Base-by-base conservation (phyloP, 2,113 vertebrate genomes). In the Engystomops pustulosus region DNA sequence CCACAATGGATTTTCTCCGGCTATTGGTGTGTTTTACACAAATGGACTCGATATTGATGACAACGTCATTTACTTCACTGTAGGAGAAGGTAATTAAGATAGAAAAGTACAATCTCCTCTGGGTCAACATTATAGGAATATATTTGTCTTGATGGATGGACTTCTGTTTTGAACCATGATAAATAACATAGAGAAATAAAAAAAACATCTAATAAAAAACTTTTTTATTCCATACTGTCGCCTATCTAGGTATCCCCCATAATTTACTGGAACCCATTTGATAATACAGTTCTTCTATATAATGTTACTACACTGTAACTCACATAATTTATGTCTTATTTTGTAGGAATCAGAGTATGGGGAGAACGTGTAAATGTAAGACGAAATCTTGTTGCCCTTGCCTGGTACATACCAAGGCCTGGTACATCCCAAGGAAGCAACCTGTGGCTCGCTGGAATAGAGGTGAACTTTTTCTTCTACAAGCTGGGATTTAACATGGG, bases 391-490 rank as follows among this genome's bases (percentile, higher is more conserved):
- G 93, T 96, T 72, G 88, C 90, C 38, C 81, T 95, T 90, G 77
- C 91, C 95, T 0, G 95, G 94, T 53, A 91, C 93, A 3, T 95
- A 95, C 76, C 94, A 94, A 68, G 91, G 83, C n/a, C n/a, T n/a
- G n/a, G n/a, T n/a, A n/a, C n/a, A n/a, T 89, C 88, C 92, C 89
- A 87, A 90, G 86, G 93, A 95, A 80, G 20, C 53, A 15, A 91
- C 86, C 67, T 95, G 94, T 96, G 95, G 95, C 93, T 91, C 62
- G 95, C 95, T n/a, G 93, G 92, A 49, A 94, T 96, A 62, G 93
- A 95, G 93, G 96, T 96, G 86, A 4, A 27, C 11, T 45, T 5
- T 41, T 41, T 5, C 38, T 41, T 41, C n/a, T n/a, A n/a, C n/a
- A n/a, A 41, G 38, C 38, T 41, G 5, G 38, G 38, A 5, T 41